Conservation (phyloP, 2,797 vertebrate species). For the Notolabrus celidotus region DNA sequence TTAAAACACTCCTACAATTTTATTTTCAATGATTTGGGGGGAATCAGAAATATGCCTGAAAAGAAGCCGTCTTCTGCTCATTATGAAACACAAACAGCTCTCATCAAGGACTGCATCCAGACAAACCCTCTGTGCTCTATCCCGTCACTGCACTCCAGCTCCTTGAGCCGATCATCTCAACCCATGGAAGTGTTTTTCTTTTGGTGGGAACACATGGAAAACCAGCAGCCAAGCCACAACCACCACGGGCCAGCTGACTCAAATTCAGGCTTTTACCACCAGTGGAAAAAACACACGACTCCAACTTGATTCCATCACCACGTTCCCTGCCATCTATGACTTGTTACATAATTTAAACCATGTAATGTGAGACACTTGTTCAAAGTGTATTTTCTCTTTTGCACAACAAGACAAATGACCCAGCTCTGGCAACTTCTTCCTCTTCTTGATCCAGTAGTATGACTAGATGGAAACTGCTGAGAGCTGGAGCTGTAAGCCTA, state of each 20-base stretch:
- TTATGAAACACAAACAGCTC: too few relatives aligned
- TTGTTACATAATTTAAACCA: background rate
- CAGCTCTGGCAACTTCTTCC: background rate
- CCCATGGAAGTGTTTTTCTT: slow-evolving; percentile 28
- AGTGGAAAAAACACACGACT: slow-evolving; percentile 38
- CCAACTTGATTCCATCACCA: slow-evolving; percentile 1
- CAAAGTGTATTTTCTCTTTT: background rate
- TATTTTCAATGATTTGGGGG: background rate
- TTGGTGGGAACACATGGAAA: slow-evolving; percentile 35
- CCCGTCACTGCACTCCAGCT: slow-evolving; percentile 27
- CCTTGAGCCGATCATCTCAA: slow-evolving; percentile 6
- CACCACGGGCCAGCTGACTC: slow-evolving; percentile 21
- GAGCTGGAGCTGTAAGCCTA: too few relatives aligned
- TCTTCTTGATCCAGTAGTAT: background rate
- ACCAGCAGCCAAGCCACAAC: slow-evolving; percentile 28
- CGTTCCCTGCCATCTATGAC: background rate
- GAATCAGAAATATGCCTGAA: slow-evolving; percentile 5
- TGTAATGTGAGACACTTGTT: background rate
- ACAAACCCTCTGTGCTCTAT: background rate
- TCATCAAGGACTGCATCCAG: slow-evolving; percentile 10
- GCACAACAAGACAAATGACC: background rate
- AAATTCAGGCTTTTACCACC: background rate
- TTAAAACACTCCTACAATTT: slow-evolving; percentile 3
- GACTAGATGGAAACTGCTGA: background rate
- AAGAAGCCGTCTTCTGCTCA: too few relatives aligned